These are phyloP conservation scores for Planococcus citri DNA, from an alignment of 1,140 invertebrate genomes.

Conservation along the genomic window DNA sequence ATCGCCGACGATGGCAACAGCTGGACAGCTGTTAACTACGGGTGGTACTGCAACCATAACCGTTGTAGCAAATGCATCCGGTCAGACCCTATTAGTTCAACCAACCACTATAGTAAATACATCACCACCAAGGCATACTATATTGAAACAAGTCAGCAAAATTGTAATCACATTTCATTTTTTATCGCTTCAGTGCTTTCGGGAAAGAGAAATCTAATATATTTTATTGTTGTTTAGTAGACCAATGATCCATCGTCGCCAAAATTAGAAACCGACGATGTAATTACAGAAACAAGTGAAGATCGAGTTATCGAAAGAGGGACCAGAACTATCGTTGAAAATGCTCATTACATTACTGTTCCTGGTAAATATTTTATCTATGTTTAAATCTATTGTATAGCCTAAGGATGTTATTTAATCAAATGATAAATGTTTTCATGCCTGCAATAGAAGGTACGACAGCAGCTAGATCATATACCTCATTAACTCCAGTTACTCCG, in stretches of 20 bases:
- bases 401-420: no score
- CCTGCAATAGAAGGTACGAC: constrained; percentile 23
- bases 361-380: constrained; percentile 34
- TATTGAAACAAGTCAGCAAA: constrained; percentile 9
- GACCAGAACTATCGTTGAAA: constrained; percentile 30
- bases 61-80: constrained; percentile 12
- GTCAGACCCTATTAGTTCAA: constrained; percentile 13
- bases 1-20: constrained; percentile 14
- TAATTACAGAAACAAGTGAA: not conserved
- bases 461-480: constrained; percentile 32
- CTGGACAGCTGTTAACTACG: constrained; percentile 9
- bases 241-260: not conserved
- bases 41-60: constrained; percentile 9
- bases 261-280: constrained; percentile 8
- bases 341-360: constrained; percentile 41
- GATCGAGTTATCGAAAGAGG: constrained; percentile 9
- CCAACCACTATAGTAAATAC: constrained; percentile 10
- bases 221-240: not conserved
- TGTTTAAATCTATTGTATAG: constrained; percentile 22
- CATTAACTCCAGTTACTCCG: constrained; percentile 33
- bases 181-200: no score
- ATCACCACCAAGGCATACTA: constrained; percentile 1
- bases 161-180: not conserved
- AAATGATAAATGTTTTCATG: constrained; percentile 20
- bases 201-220: no score